Base-by-base conservation (phyloP, 2,888 invertebrate genomes). In the Danaus chrysippus region DNA sequence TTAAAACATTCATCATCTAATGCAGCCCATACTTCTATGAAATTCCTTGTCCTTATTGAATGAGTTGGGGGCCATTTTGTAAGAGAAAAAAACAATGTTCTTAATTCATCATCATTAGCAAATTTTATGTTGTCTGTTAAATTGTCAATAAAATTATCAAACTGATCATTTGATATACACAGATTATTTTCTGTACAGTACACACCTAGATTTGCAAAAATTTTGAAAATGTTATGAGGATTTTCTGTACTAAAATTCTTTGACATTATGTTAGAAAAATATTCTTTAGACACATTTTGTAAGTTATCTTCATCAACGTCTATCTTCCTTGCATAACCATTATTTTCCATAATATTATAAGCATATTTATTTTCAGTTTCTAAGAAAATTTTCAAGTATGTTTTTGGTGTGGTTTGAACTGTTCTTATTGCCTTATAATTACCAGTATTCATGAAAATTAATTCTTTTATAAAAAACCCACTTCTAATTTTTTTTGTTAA, bases 1-100 rank as follows among this genome's bases (percentile, higher is more conserved):
- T 76, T 79, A 13, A 91, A 76, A 72, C 95, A 95, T 60, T 93
- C 92, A 69, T 93, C 91, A 76, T 96, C 95, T 56, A 96, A 74
- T 11, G 93, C 92, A 58, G 91, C 93, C 94, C 94, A 94, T 0
- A 96, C 80, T 73, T 93, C 92, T 62, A 92, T 87, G 72, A 87
- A 94, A 78, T 94, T 94, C 63, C 92, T 90, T 3, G 92, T 86
- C 59, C 89, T 84, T 10, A 91, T 81, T 0, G 92, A 89, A 15
- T 81, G 78, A 13, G 92, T 88, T 56, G 81, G 77, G 0, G 94
- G 93, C 83, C 93, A 92, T 52, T 87, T 75, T 1, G 75, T 74
- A 10, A 95, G 68, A 56, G 87, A 82, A 58, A 82, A 79, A 67
- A 95, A 86, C 42, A 94, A 69, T 13, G 78, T 78, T 54, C 89